Base-by-base conservation (phyloP, 2,797 vertebrate genomes). In the Loriculus beryllinus region DNA sequence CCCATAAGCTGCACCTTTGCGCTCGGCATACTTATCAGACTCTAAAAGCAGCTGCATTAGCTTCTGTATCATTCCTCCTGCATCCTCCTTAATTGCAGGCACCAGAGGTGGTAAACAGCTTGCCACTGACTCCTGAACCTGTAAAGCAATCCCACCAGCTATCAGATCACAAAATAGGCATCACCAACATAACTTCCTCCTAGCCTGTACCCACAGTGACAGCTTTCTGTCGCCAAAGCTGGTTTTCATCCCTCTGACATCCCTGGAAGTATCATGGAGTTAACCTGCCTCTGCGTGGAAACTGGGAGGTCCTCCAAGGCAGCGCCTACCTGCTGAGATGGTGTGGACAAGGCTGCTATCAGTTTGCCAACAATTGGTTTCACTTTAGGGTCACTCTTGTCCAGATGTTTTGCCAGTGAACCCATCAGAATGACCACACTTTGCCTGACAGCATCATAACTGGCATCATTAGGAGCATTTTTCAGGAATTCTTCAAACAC, bases 351-450 rank as follows among this genome's bases (percentile, higher is more conserved):
- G 4, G 99, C 99, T 1, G 99, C 98, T 71, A 99, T 99, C 76
- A 99, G 98, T 94, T 99, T 99, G 97, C 99, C 99, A 84, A 99
- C 98, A 6, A 99, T 99, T 76, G 99, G 99, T 96, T 99, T 99
- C 95, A 99, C 99, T 97, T 99, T 99, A 68, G 99, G 99, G 97
- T 99, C 99, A 4, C 96, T 99, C 97, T 99, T 99, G 95, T 99
- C 99, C 97, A 99, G 97, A 98, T 99, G 99, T 96, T 99, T 99
- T 96, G 99, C 99, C 95, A 99, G 97, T 16, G 99, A 99, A 57
- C 99, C 99, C 99, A 99, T 99, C 28, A 99, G 98, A 96, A 99
- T 99, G 92, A 99, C 99, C 91, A 99, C 99, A 1, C 99, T 99
- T 98, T 99, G 99, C 88, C 99, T 98, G 90, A 99, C 99, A 2